Conservation (phyloP, 2,888 invertebrate genomes). For the Callyntrura guangdongensis region DNA sequence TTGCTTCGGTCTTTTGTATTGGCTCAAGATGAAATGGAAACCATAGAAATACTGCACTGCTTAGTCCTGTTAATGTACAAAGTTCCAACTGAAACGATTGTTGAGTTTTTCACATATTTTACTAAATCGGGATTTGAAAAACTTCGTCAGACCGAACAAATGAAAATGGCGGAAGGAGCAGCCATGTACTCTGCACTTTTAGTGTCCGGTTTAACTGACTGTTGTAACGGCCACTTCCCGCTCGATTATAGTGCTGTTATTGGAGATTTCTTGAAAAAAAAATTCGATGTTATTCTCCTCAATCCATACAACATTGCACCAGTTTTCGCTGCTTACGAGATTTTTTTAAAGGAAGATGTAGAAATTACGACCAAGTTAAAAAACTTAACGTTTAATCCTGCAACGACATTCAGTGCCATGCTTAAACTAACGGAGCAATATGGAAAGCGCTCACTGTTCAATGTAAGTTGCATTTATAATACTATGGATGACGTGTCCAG, state of each 20-base stretch:
- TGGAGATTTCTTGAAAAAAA: conserved; percentile 71
- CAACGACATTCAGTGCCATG: conserved; percentile 52
- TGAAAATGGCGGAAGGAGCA: conserved; percentile 81
- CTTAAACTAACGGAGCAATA: conserved; percentile 51
- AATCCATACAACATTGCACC: conserved; percentile 80
- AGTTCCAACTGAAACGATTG: conserved; percentile 67
- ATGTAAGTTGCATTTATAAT: conserved; percentile 76
- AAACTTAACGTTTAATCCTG: conserved; percentile 5
- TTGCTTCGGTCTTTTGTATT: conserved; percentile 70
- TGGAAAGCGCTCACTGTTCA: conserved; percentile 55
- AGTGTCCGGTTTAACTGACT: conserved; percentile 69
- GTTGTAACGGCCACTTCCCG: conserved; percentile 70
- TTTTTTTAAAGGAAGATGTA: conserved; percentile 61
- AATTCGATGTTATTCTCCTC: conserved; percentile 69
- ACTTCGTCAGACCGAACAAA: conserved; percentile 59
- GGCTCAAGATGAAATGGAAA: conserved; percentile 77
- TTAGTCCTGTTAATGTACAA: conserved; percentile 78
- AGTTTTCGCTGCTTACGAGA: conserved; percentile 63
- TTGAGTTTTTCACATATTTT: conserved; percentile 64
- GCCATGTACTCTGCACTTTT: conserved; percentile 63
- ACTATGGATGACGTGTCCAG: no score
- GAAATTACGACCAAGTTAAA: conserved; percentile 57
- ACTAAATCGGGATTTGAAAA: conserved; percentile 32
- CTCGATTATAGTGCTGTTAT: conserved; percentile 49
- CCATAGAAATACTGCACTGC: conserved; percentile 80